Evolutionary conservation across 2,888 invertebrate species (phyloP).

Genomic region (Neoaliturus tenellus): DNA sequence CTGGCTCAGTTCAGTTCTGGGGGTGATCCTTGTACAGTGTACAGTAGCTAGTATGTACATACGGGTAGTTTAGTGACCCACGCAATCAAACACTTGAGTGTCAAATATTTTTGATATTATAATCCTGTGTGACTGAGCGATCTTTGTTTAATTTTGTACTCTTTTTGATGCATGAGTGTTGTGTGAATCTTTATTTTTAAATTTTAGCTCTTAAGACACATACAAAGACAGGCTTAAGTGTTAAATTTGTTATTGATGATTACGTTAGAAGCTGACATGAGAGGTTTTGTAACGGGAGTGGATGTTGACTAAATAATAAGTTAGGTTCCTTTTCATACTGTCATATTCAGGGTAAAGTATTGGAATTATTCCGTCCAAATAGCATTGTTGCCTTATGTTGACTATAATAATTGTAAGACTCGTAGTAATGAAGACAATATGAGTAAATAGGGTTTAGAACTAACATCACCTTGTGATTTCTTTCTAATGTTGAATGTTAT

Average conservation of each 20-base stretch:
- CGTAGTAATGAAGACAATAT: constrained; percentile 12
- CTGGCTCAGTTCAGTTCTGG: not conserved
- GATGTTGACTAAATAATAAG: not conserved
- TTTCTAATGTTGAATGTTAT: not conserved
- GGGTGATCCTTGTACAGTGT: constrained; percentile 13
- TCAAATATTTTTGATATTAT: constrained; percentile 48
- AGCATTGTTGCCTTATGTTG: constrained; percentile 26
- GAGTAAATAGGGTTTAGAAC: not conserved
- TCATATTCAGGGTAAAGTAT: constrained; percentile 1
- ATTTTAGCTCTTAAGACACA: not conserved
- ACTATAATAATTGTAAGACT: constrained; percentile 30
- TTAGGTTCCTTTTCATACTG: constrained; percentile 3
- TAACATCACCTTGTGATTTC: not conserved
- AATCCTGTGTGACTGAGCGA: constrained; percentile 8
- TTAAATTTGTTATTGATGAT: not conserved
- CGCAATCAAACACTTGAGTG: constrained; percentile 39
- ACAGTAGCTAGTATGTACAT: constrained; percentile 17
- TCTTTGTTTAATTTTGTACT: constrained; percentile 36
- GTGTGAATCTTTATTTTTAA: not conserved
- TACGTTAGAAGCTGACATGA: not conserved
- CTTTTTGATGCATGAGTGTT: not conserved
- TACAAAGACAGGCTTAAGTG: not conserved
- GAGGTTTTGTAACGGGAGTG: not conserved
- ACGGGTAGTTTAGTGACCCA: constrained; percentile 14
- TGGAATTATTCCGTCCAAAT: constrained; percentile 37